Percentiles rank a stretch among this genome's conserved stretches.
Evolutionary conservation across 2,888 invertebrate genomes (phyloP).

Genomic region (Diabrotica balteata): DNA sequence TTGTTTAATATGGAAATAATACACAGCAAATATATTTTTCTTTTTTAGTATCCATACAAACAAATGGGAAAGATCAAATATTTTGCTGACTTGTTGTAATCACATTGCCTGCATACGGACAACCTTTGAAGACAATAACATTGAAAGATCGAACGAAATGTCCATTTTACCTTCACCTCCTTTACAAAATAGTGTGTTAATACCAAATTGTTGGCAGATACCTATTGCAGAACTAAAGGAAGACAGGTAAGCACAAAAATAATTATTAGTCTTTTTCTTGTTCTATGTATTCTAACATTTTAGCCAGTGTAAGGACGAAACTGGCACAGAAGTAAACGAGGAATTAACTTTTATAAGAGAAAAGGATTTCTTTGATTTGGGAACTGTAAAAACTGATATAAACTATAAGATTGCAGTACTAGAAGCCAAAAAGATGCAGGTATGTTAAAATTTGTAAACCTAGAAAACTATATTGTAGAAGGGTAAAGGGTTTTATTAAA

Average conservation of each 20-base stretch:
- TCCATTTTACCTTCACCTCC: slow-evolving; percentile 55
- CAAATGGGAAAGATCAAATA: slow-evolving; percentile 57
- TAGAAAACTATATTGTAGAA: too few species aligned
- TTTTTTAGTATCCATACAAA: slow-evolving; percentile 32
- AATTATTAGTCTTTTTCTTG: too few species aligned
- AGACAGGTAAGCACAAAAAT: slow-evolving; percentile 9
- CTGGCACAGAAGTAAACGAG: background rate
- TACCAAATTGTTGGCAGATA: slow-evolving; percentile 56
- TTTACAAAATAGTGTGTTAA: slow-evolving; percentile 57
- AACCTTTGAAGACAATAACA: slow-evolving; percentile 44
- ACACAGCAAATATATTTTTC: too few species aligned
- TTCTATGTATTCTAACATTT: too few species aligned
- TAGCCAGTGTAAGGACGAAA: background rate
- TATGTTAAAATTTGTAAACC: slow-evolving; percentile 34
- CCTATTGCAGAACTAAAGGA: slow-evolving; percentile 29
- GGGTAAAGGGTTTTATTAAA: too few species aligned
- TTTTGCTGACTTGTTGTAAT: slow-evolving; percentile 66
- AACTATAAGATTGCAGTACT: slow-evolving; percentile 64
- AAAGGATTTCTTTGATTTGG: slow-evolving; percentile 58
- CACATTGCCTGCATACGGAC: slow-evolving; percentile 61
- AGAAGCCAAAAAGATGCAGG: slow-evolving; percentile 54
- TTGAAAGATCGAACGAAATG: slow-evolving; percentile 45
- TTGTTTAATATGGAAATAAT: too few species aligned
- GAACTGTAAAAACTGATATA: slow-evolving; percentile 61
- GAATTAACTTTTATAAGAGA: slow-evolving; percentile 40